Conservation (phyloP, 2,113 vertebrate genomes). For the Microtus ochrogaster region DNA sequence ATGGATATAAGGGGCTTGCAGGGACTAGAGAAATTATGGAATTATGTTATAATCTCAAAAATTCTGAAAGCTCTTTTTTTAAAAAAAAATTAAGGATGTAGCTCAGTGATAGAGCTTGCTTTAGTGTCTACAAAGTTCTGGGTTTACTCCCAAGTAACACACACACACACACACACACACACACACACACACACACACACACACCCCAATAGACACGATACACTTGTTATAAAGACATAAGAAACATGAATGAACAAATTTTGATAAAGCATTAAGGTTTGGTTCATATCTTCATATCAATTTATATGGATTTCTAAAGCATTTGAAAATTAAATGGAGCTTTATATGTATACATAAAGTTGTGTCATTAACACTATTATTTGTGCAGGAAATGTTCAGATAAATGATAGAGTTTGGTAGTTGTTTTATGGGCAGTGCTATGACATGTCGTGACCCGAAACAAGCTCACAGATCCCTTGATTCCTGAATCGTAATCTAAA, state of each 20-base stretch:
- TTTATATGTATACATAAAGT: conserved; percentile 44
- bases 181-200: neutral
- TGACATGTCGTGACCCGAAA: conserved; percentile 8
- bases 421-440: conserved; percentile 2
- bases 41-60: neutral
- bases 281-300: neutral
- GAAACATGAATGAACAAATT: conserved; percentile 27
- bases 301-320: conserved; percentile 55
- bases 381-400: neutral
- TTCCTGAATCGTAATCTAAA: conserved; percentile 48
- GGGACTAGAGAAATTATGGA: neutral
- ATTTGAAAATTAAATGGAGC: neutral
- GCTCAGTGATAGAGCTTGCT: neutral
- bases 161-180: neutral
- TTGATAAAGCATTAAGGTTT: conserved; percentile 41
- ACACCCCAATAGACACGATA: neutral
- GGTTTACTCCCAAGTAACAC: neutral
- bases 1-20: neutral
- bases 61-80: neutral
- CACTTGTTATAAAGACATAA: neutral
- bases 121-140: neutral
- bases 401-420: conserved; percentile 25
- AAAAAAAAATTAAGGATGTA: neutral
- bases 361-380: neutral
- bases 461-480: neutral